These are phyloP conservation scores for Fringilla coelebs DNA, from an alignment of 2,797 vertebrate species.

Conservation along the genomic window DNA sequence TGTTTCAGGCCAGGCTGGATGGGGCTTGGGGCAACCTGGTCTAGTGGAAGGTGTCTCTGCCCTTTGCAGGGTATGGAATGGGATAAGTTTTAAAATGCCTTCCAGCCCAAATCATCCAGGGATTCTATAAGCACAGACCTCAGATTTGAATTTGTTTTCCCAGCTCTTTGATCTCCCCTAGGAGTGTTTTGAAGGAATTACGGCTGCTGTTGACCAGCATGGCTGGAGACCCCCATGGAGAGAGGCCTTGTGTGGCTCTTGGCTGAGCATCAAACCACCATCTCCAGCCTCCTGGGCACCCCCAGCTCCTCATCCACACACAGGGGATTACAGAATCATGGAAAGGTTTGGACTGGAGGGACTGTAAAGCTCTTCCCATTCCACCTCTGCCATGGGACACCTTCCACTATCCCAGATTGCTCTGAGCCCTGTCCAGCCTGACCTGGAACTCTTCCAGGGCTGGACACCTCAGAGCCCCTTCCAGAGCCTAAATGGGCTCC, in stretches of 20 bases:
- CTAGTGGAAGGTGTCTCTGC: background rate
- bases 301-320: background rate
- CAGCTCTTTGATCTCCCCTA: background rate
- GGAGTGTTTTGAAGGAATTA: background rate
- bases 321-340: rapidly evolving
- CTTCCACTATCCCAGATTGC: background rate
- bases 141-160: background rate
- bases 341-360: background rate
- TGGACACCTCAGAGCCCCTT: background rate
- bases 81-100: background rate
- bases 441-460: background rate
- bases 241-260: background rate
- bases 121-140: background rate
- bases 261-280: background rate
- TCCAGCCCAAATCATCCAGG: background rate
- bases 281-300: background rate
- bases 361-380: background rate
- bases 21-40: background rate
- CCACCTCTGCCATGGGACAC: background rate
- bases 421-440: background rate
- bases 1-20: background rate
- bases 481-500: background rate
- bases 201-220: background rate
- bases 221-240: background rate
- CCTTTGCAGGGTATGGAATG: rapidly evolving